Conservation (phyloP, 2,797 vertebrate genomes). For the Falco peregrinus region DNA sequence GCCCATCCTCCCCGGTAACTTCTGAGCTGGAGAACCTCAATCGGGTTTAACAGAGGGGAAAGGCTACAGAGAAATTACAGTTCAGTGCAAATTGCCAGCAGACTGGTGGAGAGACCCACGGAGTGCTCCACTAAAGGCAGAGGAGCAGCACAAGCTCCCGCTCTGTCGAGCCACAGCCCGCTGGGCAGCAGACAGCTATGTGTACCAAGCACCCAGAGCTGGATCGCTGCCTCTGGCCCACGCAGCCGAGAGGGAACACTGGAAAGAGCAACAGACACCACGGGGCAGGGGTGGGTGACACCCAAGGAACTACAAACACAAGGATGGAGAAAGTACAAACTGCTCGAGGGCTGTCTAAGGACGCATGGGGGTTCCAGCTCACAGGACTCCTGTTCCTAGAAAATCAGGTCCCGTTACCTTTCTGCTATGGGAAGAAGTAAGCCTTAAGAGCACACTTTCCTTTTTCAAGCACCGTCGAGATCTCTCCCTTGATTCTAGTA, state of each 20-base stretch:
- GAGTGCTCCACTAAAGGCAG: not conserved
- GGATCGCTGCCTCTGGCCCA: not conserved
- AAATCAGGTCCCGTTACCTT: not conserved
- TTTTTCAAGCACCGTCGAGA: fast-evolving
- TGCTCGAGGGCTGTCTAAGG: fast-evolving
- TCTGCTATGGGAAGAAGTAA: not conserved
- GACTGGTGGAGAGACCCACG: not conserved
- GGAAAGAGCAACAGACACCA: not conserved
- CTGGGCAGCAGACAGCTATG: not conserved
- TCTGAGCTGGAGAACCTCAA: not conserved
- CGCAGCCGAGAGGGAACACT: fast-evolving
- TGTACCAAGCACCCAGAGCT: not conserved
- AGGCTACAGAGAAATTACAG: not conserved
- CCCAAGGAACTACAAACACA: not conserved
- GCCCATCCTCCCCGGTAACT: not conserved
- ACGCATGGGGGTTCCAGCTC: fast-evolving
- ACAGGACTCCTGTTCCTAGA: not conserved
- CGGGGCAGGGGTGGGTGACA: not conserved
- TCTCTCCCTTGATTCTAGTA: not conserved
- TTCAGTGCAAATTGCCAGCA: not conserved
- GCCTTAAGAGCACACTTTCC: not conserved
- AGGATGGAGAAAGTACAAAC: too few relatives aligned
- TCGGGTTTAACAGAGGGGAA: not conserved
- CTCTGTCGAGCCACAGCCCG: too few relatives aligned
- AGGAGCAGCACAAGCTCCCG: not conserved